Conservation (phyloP, 1,140 invertebrate genomes). For the Bombyx mori region DNA sequence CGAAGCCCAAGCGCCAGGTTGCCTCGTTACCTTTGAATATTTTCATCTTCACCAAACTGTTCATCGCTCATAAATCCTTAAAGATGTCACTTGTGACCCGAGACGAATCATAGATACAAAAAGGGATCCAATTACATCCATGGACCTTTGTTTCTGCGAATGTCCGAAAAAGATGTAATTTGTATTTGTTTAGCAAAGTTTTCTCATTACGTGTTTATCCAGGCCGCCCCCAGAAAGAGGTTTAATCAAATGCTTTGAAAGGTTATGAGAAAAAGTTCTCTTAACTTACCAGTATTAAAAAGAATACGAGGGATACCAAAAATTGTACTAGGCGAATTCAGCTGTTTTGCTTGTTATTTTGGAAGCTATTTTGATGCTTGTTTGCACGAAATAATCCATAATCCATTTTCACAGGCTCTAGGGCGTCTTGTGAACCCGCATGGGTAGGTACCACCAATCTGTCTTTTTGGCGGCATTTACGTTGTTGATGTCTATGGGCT, state of each 20-base stretch:
- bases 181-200: constrained; percentile 8
- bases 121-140: constrained; percentile 3
- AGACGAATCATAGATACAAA: not conserved
- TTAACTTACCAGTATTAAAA: constrained; percentile 7
- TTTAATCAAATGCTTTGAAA: constrained; percentile 10
- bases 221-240: constrained; percentile 4
- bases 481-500: no score
- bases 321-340: no score
- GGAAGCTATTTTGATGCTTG: no score
- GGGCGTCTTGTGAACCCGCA: no score
- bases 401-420: no score
- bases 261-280: constrained; percentile 9
- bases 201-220: constrained; percentile 7
- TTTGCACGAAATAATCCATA: no score
- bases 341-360: no score
- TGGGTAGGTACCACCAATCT: no score
- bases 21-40: no score
- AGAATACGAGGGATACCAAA: not conserved
- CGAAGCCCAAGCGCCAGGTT: no score
- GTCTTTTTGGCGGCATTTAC: no score
- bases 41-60: not conserved
- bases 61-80: not conserved
- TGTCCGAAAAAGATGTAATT: constrained; percentile 8
- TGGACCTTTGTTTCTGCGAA: constrained; percentile 1
- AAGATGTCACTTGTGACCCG: not conserved